Percentiles rank a stretch among this genome's conserved stretches.
Evolutionary conservation across 1,140 invertebrate species (phyloP).

Genomic region (Dendrolimus kikuchii): DNA sequence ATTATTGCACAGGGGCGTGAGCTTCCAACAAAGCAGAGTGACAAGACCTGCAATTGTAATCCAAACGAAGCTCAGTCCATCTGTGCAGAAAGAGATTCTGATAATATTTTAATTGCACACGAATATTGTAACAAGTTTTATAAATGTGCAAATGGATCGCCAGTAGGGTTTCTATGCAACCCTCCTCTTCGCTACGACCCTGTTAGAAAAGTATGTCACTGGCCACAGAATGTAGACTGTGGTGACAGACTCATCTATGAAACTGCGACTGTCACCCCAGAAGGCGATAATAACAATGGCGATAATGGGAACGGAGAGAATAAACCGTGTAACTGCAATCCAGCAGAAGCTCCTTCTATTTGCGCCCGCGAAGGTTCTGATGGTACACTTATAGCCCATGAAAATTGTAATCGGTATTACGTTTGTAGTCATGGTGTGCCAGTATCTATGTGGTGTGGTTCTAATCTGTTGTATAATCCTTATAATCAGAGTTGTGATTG

Average conservation of each 20-base stretch:
- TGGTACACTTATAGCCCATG: slow-evolving; percentile 15
- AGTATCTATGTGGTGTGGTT: slow-evolving; percentile 12
- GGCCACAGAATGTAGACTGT: slow-evolving; percentile 71
- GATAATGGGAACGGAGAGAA: slow-evolving; percentile 3
- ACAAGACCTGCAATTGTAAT: slow-evolving; percentile 21
- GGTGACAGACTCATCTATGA: slow-evolving; percentile 16
- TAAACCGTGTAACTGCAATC: slow-evolving; percentile 20
- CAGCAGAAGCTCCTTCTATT: slow-evolving; percentile 21
- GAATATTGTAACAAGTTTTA: slow-evolving; percentile 40
- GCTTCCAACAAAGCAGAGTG: slow-evolving; percentile 25
- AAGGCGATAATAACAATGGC: slow-evolving; percentile 10
- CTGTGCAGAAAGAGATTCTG: slow-evolving; percentile 20
- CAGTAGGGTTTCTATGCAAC: slow-evolving; percentile 46
- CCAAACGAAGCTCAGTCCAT: slow-evolving; percentile 24
- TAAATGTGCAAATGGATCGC: slow-evolving; percentile 23
- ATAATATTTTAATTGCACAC: slow-evolving; percentile 26
- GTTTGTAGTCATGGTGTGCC: slow-evolving; percentile 18
- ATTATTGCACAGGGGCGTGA: slow-evolving; percentile 18
- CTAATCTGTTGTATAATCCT: slow-evolving; percentile 13
- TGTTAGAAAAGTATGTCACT: slow-evolving; percentile 71
- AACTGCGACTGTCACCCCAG: not conserved
- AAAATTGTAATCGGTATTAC: slow-evolving; percentile 26
- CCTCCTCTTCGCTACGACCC: slow-evolving; percentile 73
- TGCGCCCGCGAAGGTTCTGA: slow-evolving; percentile 14
- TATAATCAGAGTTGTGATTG: slow-evolving; percentile 17